Percentiles rank a stretch among this genome's conserved stretches.
Evolutionary conservation across 1,140 invertebrate species (phyloP).

Genomic region (Drosophila lowei): DNA sequence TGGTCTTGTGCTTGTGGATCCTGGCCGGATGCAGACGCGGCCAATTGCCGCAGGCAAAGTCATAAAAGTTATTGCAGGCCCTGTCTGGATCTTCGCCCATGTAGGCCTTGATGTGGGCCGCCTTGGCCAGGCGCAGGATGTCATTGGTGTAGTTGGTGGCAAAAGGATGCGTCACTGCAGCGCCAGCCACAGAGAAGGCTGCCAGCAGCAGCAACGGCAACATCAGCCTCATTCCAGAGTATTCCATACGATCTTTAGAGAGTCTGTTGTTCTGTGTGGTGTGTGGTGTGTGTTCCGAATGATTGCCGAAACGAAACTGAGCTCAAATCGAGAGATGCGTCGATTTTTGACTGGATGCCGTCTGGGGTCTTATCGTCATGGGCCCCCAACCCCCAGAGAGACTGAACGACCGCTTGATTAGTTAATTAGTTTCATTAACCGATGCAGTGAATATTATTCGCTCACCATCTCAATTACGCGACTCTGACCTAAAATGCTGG

Average conservation of each 20-base stretch:
- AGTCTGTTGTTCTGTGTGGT: neutral
- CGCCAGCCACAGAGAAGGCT: conserved; percentile 10
- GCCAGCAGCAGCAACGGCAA: conserved; percentile 31
- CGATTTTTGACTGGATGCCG: conserved; percentile 65
- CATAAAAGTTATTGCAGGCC: conserved; percentile 95
- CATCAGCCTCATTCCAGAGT: neutral
- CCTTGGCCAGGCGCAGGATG: conserved; percentile 72
- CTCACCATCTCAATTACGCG: conserved; percentile 56
- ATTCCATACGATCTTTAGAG: neutral
- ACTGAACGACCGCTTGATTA: conserved; percentile 53
- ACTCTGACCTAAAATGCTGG: conserved; percentile 68
- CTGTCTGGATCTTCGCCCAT: conserved; percentile 88
- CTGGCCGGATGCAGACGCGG: conserved; percentile 81
- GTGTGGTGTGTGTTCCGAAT: conserved; percentile 40
- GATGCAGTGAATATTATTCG: conserved; percentile 53
- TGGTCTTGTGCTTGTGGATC: conserved; percentile 86
- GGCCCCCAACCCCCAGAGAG: conserved; percentile 5
- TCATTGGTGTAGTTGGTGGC: conserved; percentile 69
- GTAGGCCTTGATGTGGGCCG: conserved; percentile 88
- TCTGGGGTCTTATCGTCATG: conserved; percentile 57
- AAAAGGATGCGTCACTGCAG: conserved; percentile 27
- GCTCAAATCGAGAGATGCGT: conserved; percentile 64
- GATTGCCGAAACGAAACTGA: conserved; percentile 67
- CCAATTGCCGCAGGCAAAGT: conserved; percentile 85
- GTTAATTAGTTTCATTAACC: conserved; percentile 78